Conservation (phyloP, 1,140 invertebrate species). For the Ostrea edulis region DNA sequence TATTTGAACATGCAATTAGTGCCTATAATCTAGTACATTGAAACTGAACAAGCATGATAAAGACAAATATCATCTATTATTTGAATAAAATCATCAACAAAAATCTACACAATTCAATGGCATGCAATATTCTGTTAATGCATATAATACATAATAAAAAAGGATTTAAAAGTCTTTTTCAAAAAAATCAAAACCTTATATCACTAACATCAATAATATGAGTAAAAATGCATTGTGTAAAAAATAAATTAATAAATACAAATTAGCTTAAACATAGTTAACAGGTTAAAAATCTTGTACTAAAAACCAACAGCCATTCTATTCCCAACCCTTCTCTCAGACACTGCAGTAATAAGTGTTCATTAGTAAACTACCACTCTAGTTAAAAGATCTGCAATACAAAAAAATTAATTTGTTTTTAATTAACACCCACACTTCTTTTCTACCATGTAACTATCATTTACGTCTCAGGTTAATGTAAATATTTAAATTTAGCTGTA, state of each 20-base stretch:
- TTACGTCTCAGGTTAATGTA: too few relatives aligned
- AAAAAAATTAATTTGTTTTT: too few relatives aligned
- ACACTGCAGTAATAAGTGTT: neutral
- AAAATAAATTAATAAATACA: constrained; percentile 9
- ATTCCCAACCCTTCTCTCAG: neutral
- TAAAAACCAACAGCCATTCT: neutral
- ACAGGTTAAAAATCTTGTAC: neutral
- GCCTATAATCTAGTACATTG: neutral
- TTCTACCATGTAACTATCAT: too few relatives aligned
- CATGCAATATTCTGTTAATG: constrained; percentile 9
- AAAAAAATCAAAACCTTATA: constrained; percentile 13
- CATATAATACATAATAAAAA: neutral
- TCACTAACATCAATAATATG: neutral
- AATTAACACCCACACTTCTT: too few relatives aligned
- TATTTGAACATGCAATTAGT: too few relatives aligned
- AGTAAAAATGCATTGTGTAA: constrained; percentile 23
- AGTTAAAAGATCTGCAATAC: too few relatives aligned
- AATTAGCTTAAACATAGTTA: neutral
- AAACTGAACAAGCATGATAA: neutral
- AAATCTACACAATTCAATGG: neutral
- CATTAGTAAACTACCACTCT: too few relatives aligned
- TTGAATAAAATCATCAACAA: constrained; percentile 15
- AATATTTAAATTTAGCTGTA: too few relatives aligned
- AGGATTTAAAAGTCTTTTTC: neutral
- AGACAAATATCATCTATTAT: neutral